Evolutionary conservation across 2,113 vertebrate species (phyloP).

Genomic region (Okapia johnstoni): DNA sequence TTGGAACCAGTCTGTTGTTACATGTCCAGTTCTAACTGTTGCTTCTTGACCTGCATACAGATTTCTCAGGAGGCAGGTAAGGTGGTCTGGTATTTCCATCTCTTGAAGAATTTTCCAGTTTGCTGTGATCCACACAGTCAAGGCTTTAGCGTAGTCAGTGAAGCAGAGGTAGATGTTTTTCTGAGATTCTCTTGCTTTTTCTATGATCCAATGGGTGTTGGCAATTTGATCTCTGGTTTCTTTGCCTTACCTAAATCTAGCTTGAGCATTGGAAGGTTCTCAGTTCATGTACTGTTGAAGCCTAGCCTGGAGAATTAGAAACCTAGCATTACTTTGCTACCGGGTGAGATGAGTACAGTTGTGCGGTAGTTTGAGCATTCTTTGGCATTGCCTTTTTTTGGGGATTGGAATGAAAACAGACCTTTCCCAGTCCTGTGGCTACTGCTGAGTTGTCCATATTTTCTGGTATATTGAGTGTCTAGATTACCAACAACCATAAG

Average conservation of each 20-base stretch:
- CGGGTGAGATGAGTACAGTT: background rate
- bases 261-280: background rate
- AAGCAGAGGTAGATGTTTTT: background rate
- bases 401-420: background rate
- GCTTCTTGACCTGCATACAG: background rate
- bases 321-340: background rate
- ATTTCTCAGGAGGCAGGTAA: background rate
- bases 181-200: background rate
- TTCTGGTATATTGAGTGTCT: background rate
- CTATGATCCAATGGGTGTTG: background rate
- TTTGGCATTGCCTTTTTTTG: background rate
- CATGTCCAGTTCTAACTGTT: background rate
- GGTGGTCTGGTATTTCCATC: background rate
- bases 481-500: background rate
- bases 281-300: background rate
- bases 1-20: background rate
- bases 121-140: background rate
- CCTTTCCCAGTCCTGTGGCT: background rate
- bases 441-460: background rate
- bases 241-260: background rate
- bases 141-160: background rate
- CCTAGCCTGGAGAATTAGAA: background rate
- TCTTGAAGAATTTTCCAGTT: background rate
- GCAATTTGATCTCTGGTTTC: background rate
- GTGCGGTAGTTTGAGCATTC: background rate